A percentile compares a stretch with the other conserved stretches of the same genome.
Evolutionary conservation across 2,797 vertebrate genomes (phyloP).

Genomic region (Dryobates pubescens): DNA sequence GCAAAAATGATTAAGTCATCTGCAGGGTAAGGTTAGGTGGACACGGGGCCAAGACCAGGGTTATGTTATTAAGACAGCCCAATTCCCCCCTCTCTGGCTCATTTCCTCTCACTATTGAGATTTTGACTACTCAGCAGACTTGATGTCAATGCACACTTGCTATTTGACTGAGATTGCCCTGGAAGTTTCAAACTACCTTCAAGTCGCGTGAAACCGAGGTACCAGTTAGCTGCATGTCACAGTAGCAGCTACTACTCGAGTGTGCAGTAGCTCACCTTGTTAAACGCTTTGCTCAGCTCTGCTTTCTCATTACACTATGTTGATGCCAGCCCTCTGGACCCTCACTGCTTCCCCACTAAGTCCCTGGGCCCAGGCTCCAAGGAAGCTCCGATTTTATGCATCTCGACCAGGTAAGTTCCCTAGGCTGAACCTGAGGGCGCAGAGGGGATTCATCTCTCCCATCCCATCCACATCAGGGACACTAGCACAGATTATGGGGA

Average conservation of each 20-base stretch:
- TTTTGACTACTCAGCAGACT: accelerated
- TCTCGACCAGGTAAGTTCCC: too few relatives aligned
- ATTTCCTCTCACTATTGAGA: accelerated
- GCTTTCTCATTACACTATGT: accelerated
- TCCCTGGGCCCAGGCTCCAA: background rate
- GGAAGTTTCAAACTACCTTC: background rate
- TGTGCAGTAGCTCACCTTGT: background rate
- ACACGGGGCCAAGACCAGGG: background rate
- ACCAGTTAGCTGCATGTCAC: accelerated
- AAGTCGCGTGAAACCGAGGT: background rate
- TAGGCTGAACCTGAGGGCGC: background rate
- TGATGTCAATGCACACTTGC: background rate
- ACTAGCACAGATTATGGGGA: accelerated
- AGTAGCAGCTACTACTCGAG: too few relatives aligned
- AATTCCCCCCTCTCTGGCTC: background rate
- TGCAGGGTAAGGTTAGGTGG: background rate
- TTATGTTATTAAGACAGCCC: background rate
- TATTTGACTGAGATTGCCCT: background rate
- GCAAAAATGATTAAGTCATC: background rate
- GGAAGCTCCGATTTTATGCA: background rate
- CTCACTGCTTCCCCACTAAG: accelerated
- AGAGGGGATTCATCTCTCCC: background rate
- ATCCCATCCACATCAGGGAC: accelerated
- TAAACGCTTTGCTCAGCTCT: background rate
- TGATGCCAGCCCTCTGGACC: background rate